phyloP scores from a whole-genome alignment of 1,140 invertebrate genomes.

The Arion vulgaris region DNA sequence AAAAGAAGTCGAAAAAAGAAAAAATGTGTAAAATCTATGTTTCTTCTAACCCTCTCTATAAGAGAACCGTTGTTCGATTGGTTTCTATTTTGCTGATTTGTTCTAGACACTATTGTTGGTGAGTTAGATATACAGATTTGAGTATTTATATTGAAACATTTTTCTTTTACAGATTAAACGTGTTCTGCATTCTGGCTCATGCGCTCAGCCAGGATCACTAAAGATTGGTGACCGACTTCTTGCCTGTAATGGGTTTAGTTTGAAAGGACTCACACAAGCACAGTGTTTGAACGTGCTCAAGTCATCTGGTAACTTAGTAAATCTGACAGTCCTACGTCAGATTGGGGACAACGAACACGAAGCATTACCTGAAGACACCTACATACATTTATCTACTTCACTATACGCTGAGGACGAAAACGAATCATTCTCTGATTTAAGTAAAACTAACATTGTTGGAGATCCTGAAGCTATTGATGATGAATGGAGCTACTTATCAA shows the following conservation, averaged over 20 bases:
- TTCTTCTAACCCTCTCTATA: too few species aligned
- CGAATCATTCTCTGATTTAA: neutral
- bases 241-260: conserved; percentile 48
- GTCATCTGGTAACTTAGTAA: conserved; percentile 40
- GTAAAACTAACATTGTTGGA: neutral
- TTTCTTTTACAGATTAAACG: conserved; percentile 50
- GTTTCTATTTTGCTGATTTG: too few species aligned
- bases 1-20: too few species aligned
- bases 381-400: neutral
- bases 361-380: neutral
- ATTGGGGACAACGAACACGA: neutral
- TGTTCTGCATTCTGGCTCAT: conserved; percentile 50
- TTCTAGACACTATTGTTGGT: too few species aligned
- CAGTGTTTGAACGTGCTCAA: conserved; percentile 55
- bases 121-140: too few species aligned
- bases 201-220: conserved; percentile 38
- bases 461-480: neutral
- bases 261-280: conserved; percentile 47
- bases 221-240: conserved; percentile 49
- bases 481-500: neutral
- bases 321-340: conserved; percentile 35
- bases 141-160: too few species aligned
- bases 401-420: neutral
- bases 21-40: too few species aligned
- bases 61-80: too few species aligned